Conservation (phyloP, 2,888 invertebrate species). For the Carterocephalus palaemon region DNA sequence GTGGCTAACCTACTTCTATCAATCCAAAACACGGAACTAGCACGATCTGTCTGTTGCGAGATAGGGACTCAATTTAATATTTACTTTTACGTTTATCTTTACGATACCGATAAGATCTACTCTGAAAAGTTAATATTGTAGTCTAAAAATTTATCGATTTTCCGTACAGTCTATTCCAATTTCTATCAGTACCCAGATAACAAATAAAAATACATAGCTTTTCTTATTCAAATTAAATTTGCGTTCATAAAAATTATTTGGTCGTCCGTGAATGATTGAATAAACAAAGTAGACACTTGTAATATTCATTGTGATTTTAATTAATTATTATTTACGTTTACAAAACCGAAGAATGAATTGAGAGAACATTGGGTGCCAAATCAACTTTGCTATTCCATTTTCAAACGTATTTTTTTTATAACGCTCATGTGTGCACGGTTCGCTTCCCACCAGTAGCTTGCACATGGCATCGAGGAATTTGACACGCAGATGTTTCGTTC, state of each 20-base stretch:
- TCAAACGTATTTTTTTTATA: constrained; percentile 50
- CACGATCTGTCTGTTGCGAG: constrained; percentile 7
- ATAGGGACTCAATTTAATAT: background rate
- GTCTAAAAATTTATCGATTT: background rate
- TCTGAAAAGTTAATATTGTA: too few relatives aligned
- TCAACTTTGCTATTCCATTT: constrained; percentile 39
- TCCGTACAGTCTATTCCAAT: too few relatives aligned
- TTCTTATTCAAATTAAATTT: too few relatives aligned
- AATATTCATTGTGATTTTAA: too few relatives aligned
- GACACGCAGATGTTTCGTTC: constrained; percentile 77
- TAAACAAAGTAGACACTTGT: too few relatives aligned
- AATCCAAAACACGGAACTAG: constrained; percentile 16
- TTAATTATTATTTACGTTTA: too few relatives aligned
- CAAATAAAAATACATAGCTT: too few relatives aligned
- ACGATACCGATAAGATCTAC: constrained; percentile 15
- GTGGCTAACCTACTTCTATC: constrained; percentile 21
- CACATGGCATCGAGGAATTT: constrained; percentile 76
- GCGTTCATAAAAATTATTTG: too few relatives aligned
- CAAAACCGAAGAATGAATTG: too few relatives aligned
- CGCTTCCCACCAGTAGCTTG: constrained; percentile 69
- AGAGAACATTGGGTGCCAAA: constrained; percentile 13
- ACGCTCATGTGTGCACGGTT: constrained; percentile 60
- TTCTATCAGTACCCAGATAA: too few relatives aligned
- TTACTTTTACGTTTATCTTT: constrained; percentile 3
- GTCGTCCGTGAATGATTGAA: too few relatives aligned